Conservation (phyloP, 2,797 vertebrate genomes). For the Pipistrellus pipistrellus region DNA sequence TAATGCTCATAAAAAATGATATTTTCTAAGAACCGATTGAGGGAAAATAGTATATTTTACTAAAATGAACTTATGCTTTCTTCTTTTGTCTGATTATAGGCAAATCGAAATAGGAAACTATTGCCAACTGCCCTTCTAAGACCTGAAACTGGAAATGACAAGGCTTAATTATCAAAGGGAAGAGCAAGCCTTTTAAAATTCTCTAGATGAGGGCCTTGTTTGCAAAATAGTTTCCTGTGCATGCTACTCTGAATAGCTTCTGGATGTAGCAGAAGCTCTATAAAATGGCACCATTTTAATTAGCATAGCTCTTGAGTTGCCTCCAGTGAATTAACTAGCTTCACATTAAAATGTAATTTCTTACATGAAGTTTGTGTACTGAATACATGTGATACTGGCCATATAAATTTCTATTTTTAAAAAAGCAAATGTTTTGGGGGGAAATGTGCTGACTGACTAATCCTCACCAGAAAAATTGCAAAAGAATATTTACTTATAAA, state of each 20-base stretch:
- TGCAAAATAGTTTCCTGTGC: neutral
- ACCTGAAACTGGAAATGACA: neutral
- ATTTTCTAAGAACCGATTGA: constrained; percentile 25
- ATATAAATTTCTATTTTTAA: constrained; percentile 23
- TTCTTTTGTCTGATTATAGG: constrained; percentile 35
- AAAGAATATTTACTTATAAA: constrained; percentile 36
- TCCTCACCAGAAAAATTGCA: constrained; percentile 11
- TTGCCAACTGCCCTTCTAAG: neutral
- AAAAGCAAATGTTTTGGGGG: constrained; percentile 25
- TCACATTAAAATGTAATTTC: constrained; percentile 38
- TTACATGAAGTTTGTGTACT: neutral
- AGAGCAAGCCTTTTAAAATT: constrained; percentile 65
- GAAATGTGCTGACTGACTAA: neutral
- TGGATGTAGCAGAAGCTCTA: neutral
- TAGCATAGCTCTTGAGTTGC: constrained; percentile 22
- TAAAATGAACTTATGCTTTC: constrained; percentile 43
- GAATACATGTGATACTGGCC: neutral
- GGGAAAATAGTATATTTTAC: constrained; percentile 17
- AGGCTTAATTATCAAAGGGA: constrained; percentile 37
- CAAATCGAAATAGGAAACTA: constrained; percentile 3
- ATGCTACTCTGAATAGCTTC: neutral
- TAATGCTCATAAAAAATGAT: constrained; percentile 38
- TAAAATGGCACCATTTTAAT: constrained; percentile 51
- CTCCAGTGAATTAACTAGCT: constrained; percentile 50
- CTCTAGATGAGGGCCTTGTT: neutral